Evolutionary conservation across 2,888 invertebrate species (phyloP).

Genomic region (Colostygia pectinataria): DNA sequence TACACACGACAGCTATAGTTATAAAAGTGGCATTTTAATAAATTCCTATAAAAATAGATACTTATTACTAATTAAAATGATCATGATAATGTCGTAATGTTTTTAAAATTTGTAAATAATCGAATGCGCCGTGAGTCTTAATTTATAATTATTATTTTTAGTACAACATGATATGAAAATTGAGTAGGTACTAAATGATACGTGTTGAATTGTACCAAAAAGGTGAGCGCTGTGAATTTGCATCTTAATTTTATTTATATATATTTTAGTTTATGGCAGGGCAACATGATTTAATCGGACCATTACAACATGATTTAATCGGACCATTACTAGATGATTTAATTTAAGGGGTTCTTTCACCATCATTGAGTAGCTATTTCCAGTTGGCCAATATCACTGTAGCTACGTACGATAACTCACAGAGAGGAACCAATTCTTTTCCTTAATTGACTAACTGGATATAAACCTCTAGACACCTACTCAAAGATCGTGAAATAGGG

Average conservation of each 20-base stretch:
- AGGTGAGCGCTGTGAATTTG: slow-evolving; percentile 48
- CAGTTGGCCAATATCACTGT: too few species aligned
- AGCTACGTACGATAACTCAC: too few species aligned
- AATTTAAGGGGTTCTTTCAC: too few species aligned
- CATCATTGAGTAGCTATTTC: too few species aligned
- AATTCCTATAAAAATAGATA: slow-evolving; percentile 32
- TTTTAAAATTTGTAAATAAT: slow-evolving; percentile 32
- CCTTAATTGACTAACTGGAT: too few species aligned
- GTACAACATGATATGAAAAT: slow-evolving; percentile 76
- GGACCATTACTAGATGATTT: too few species aligned
- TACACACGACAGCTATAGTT: slow-evolving; percentile 36
- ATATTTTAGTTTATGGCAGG: slow-evolving; percentile 10
- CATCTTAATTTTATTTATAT: slow-evolving; percentile 1
- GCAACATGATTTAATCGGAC: slow-evolving; percentile 2
- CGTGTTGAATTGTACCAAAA: slow-evolving; percentile 44
- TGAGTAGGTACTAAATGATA: slow-evolving; percentile 65
- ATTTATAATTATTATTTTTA: slow-evolving; percentile 57
- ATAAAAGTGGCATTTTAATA: slow-evolving; percentile 29
- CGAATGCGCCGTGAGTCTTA: slow-evolving; percentile 48
- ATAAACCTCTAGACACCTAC: too few species aligned
- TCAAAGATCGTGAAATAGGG: too few species aligned
- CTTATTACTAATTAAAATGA: slow-evolving; percentile 18
- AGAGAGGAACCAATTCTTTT: too few species aligned
- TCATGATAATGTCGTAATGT: slow-evolving; percentile 15
- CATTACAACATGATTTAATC: too few species aligned